phyloP scores from a whole-genome alignment of 2,888 invertebrate species.

The Tribolium freemani region DNA sequence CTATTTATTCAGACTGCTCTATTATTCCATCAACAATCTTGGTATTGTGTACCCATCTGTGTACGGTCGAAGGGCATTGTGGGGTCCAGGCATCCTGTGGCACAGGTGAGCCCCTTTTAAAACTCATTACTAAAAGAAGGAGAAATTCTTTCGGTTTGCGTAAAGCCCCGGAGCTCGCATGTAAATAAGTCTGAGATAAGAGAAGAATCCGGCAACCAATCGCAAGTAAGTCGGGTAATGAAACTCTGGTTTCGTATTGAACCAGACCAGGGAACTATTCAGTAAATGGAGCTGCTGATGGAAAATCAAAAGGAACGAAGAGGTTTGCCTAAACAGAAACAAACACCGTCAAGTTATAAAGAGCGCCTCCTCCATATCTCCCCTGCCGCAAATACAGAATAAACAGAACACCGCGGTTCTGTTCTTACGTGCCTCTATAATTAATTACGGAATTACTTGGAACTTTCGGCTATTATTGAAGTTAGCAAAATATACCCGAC shows the following conservation, averaged over 20 bases:
- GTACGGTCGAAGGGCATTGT: conserved; percentile 52
- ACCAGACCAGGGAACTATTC: conserved; percentile 63
- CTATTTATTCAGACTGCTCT: conserved; percentile 65
- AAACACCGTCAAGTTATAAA: conserved; percentile 66
- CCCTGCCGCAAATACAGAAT: conserved; percentile 61
- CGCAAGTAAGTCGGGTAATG: conserved; percentile 64
- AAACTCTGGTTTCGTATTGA: conserved; percentile 64
- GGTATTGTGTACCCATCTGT: conserved; percentile 66
- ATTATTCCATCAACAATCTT: conserved; percentile 66
- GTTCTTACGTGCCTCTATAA: conserved; percentile 63
- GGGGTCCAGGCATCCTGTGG: conserved; percentile 52
- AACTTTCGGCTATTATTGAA: conserved; percentile 63
- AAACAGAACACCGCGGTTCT: conserved; percentile 57
- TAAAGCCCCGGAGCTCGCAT: conserved; percentile 47
- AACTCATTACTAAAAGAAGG: conserved; percentile 25
- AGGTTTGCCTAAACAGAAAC: conserved; percentile 67
- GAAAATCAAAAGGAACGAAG: conserved; percentile 67
- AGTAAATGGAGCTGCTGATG: conserved; percentile 66
- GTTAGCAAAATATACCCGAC: conserved; percentile 54
- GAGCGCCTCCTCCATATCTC: conserved; percentile 55
- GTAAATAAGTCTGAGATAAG: conserved; percentile 64
- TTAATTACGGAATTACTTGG: conserved; percentile 65
- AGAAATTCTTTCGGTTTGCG: neutral
- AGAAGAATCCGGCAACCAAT: conserved; percentile 66
- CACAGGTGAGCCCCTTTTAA: conserved; percentile 32